phyloP scores from a whole-genome alignment of 1,140 invertebrate genomes.

The Drosophila navojoa region DNA sequence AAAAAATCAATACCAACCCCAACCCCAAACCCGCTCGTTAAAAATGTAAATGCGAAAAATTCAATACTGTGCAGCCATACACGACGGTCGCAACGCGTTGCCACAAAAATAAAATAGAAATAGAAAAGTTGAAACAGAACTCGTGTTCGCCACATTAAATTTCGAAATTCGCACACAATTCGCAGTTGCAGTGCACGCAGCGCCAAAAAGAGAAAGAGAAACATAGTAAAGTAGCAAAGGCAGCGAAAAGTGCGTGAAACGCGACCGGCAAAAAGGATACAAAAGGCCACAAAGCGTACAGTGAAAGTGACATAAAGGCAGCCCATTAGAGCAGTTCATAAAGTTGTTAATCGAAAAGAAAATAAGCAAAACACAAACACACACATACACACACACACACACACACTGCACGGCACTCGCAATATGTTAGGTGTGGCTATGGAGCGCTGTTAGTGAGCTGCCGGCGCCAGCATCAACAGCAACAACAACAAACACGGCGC shows the following conservation, averaged over 20 bases:
- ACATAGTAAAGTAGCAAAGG: slow-evolving; percentile 7
- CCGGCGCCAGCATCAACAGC: slow-evolving; percentile 6
- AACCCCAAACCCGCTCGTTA: slow-evolving; percentile 74
- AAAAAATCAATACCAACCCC: slow-evolving; percentile 81
- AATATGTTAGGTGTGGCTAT: slow-evolving; percentile 49
- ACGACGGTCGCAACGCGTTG: slow-evolving; percentile 68
- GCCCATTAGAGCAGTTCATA: slow-evolving; percentile 9
- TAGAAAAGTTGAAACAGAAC: slow-evolving; percentile 14
- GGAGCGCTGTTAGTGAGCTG: slow-evolving; percentile 18
- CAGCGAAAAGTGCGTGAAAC: slow-evolving; percentile 33
- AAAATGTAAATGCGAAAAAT: slow-evolving; percentile 83
- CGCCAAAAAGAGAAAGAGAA: slow-evolving; percentile 31
- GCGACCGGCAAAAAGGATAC: slow-evolving; percentile 37
- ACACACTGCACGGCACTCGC: slow-evolving; percentile 6
- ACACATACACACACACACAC: neutral
- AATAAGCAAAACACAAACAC: slow-evolving; percentile 14
- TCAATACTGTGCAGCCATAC: slow-evolving; percentile 82
- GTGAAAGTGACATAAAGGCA: slow-evolving; percentile 38
- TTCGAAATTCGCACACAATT: slow-evolving; percentile 7
- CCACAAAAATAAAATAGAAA: slow-evolving; percentile 34
- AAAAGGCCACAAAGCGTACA: slow-evolving; percentile 34
- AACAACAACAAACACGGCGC: slow-evolving; percentile 15
- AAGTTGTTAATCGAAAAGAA: slow-evolving; percentile 8
- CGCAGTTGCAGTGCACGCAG: slow-evolving; percentile 4
- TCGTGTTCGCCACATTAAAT: slow-evolving; percentile 26